These are phyloP conservation scores for Clusia tigrina DNA, from an alignment of 2,888 invertebrate genomes.

Conservation along the genomic window DNA sequence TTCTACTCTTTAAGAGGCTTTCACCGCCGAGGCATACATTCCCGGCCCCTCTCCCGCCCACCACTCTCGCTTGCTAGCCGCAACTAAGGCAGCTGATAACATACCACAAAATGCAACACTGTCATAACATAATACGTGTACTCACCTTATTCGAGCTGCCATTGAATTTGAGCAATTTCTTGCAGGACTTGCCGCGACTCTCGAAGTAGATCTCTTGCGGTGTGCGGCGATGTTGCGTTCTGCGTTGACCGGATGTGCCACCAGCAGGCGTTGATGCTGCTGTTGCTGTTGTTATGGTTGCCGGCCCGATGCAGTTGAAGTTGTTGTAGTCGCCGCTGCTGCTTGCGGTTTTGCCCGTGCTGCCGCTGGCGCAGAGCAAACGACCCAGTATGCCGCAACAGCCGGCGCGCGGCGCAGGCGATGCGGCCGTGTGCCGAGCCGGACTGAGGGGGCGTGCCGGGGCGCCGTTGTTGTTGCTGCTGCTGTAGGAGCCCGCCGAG, in stretches of 20 bases:
- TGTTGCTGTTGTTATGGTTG: constrained; percentile 17
- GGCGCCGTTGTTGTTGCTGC: constrained; percentile 42
- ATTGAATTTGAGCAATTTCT: constrained; percentile 81
- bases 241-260: constrained; percentile 22
- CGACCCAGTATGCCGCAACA: constrained; percentile 56
- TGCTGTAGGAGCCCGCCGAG: constrained; percentile 54
- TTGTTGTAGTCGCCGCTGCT: constrained; percentile 43
- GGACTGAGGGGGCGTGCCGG: constrained; percentile 33
- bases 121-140: neutral
- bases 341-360: constrained; percentile 50
- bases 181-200: constrained; percentile 83
- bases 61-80: too few species aligned
- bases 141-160: constrained; percentile 83
- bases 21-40: too few species aligned
- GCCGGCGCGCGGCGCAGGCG: constrained; percentile 36
- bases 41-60: too few species aligned
- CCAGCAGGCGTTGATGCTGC: constrained; percentile 17
- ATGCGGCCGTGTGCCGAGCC: constrained; percentile 32
- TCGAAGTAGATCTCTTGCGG: constrained; percentile 77
- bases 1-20: too few species aligned
- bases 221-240: constrained; percentile 55
- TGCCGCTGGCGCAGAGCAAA: constrained; percentile 45
- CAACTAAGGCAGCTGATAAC: too few species aligned
- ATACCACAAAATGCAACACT: neutral
- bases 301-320: constrained; percentile 28